Conservation (phyloP, 2,113 vertebrate species). For the Caloenas nicobarica region DNA sequence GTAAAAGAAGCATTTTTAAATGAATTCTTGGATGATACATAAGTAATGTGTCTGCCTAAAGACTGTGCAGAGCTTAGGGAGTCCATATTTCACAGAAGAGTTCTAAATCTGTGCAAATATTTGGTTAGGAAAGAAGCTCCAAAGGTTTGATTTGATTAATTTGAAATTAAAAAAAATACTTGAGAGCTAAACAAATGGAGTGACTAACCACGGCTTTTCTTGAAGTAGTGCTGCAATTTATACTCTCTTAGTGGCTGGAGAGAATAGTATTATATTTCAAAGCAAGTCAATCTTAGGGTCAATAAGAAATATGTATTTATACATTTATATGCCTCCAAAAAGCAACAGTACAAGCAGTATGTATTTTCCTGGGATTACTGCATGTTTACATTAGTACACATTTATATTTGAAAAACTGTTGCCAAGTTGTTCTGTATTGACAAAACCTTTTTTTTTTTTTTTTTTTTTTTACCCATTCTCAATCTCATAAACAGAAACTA, state of each 20-base stretch:
- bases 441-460: neutral
- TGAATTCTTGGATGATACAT: neutral
- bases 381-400: neutral
- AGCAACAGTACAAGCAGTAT: neutral
- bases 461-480: neutral
- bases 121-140: neutral
- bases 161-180: neutral
- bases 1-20: neutral
- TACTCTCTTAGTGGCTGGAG: neutral
- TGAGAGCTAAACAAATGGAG: neutral
- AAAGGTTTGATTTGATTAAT: neutral
- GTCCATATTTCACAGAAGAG: neutral
- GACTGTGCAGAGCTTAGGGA: neutral
- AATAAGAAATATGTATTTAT: neutral
- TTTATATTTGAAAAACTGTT: neutral
- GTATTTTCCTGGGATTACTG: neutral
- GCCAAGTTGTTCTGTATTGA: neutral
- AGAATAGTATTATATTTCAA: neutral
- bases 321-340: neutral
- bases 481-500: neutral
- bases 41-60: neutral
- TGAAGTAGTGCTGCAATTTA: neutral
- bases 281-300: neutral
- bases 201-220: accelerated
- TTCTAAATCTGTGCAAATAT: neutral